Conservation (phyloP, 2,797 vertebrate genomes). For the Acanthis flammea region DNA sequence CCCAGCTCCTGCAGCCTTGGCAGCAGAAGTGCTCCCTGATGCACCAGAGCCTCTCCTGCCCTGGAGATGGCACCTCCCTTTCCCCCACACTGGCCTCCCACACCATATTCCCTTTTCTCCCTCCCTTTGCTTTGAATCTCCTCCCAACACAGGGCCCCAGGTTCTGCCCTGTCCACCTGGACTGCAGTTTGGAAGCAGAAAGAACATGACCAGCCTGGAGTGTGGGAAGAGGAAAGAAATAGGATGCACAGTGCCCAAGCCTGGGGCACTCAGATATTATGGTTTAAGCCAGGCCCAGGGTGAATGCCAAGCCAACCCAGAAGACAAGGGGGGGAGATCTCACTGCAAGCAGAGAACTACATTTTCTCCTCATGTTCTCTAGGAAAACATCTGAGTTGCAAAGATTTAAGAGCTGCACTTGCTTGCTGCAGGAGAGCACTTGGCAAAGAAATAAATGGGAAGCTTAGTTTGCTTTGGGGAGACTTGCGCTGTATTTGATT, state of each 20-base stretch:
- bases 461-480: constrained; percentile 17
- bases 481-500: neutral
- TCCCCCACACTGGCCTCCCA: neutral
- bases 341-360: neutral
- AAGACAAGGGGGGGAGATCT: neutral
- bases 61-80: neutral
- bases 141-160: neutral
- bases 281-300: neutral
- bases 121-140: neutral
- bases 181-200: neutral
- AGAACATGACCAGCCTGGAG: neutral
- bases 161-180: neutral
- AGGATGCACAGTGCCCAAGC: neutral
- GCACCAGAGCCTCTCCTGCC: neutral
- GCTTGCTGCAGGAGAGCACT: neutral
- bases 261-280: neutral
- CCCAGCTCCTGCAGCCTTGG: neutral
- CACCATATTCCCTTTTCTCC: neutral
- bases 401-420: constrained; percentile 23
- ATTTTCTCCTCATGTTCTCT: neutral
- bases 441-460: constrained; percentile 21
- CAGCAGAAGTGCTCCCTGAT: neutral
- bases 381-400: neutral
- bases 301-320: neutral
- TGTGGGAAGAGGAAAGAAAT: neutral